Evolutionary conservation across 1,140 invertebrate species (phyloP).

Genomic region (Heliconius hewitsoni): DNA sequence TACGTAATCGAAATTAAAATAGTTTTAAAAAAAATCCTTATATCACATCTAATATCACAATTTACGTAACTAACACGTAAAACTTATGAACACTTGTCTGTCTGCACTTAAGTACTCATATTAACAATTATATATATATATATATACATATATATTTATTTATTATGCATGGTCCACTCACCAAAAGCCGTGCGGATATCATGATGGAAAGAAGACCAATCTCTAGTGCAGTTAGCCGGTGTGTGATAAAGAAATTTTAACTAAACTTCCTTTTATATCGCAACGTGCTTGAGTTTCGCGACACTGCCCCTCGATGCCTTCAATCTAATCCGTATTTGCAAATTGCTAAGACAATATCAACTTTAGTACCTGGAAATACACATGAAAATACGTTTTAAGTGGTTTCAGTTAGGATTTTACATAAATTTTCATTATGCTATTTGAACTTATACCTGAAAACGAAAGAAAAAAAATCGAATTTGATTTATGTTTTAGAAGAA

Average conservation of each 20-base stretch:
- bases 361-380: conserved; percentile 21
- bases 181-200: conserved; percentile 70
- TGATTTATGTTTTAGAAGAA: neutral
- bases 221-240: conserved; percentile 60
- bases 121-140: neutral
- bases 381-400: conserved; percentile 15
- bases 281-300: conserved; percentile 78
- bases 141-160: too few species aligned
- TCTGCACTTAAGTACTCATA: too few species aligned
- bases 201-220: conserved; percentile 51
- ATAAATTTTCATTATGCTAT: conserved; percentile 36
- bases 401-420: conserved; percentile 22
- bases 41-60: neutral
- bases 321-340: conserved; percentile 48
- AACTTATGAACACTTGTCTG: neutral
- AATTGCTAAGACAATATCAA: conserved; percentile 27
- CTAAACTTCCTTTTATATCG: conserved; percentile 79
- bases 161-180: conserved; percentile 49
- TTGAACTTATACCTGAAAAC: conserved; percentile 41
- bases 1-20: too few species aligned
- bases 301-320: conserved; percentile 66
- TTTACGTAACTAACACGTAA: neutral
- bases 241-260: conserved; percentile 78
- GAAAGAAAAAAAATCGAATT: conserved; percentile 41
- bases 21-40: neutral